Conservation (phyloP, 2,113 vertebrate species). For the Marmota flaviventris region DNA sequence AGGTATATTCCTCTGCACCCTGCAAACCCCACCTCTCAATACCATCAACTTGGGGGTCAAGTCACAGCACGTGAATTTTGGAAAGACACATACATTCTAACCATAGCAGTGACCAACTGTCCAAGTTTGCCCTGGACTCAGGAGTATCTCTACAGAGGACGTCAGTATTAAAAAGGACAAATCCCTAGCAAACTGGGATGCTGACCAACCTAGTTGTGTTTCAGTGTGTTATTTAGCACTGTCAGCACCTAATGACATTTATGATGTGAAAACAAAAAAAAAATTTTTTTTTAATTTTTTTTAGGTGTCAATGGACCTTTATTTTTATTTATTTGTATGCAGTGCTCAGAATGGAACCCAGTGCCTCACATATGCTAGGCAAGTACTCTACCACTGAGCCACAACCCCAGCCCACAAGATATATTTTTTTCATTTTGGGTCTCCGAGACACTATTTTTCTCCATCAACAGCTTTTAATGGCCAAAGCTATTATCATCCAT, state of each 20-base stretch:
- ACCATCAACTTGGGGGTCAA: neutral
- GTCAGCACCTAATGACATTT: conserved; percentile 66
- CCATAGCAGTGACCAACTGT: neutral
- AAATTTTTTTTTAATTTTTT: neutral
- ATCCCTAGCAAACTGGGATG: neutral
- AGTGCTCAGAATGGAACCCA: too few relatives aligned
- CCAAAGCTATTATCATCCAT: conserved; percentile 40
- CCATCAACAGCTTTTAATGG: conserved; percentile 54
- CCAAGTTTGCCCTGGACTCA: neutral
- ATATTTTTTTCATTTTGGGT: neutral
- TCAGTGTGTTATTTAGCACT: neutral
- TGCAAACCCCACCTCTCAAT: too few relatives aligned
- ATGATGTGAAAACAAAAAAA: conserved; percentile 42
- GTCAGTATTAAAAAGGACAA: neutral
- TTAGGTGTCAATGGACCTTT: too few relatives aligned
- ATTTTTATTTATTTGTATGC: too few relatives aligned
- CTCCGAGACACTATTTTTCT: conserved; percentile 69
- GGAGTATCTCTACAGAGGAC: neutral
- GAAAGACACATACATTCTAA: neutral
- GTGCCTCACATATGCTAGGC: too few relatives aligned
- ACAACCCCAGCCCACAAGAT: too few relatives aligned
- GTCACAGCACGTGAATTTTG: neutral
- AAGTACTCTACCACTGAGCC: too few relatives aligned
- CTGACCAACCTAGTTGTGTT: neutral
- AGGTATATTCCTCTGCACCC: too few relatives aligned